Percentiles rank a stretch among this genome's conserved stretches.
Evolutionary conservation across 2,797 vertebrate genomes (phyloP).

Genomic region (Spizella passerina): DNA sequence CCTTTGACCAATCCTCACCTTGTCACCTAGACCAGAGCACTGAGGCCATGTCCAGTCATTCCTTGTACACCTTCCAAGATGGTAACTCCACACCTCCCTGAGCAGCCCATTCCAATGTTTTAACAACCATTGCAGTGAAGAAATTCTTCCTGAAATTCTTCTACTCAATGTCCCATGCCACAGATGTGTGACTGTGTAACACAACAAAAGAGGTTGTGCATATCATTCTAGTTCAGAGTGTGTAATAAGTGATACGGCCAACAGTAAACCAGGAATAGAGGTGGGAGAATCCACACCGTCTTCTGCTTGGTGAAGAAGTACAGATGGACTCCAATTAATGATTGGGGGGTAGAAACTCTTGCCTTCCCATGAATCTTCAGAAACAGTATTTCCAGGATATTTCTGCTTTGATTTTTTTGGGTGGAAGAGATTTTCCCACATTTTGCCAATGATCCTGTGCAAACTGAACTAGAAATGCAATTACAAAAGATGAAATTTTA

Average conservation of each 20-base stretch:
- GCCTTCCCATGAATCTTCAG: not conserved
- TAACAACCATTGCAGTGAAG: not conserved
- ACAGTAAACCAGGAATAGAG: not conserved
- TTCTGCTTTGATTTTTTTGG: not conserved
- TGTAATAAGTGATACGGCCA: not conserved
- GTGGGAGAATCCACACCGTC: not conserved
- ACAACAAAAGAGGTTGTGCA: not conserved
- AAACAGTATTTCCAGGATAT: not conserved
- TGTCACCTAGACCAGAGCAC: not conserved
- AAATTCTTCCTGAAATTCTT: not conserved
- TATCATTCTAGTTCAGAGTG: not conserved
- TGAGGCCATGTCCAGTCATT: not conserved
- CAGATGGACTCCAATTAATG: not conserved
- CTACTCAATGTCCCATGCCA: not conserved
- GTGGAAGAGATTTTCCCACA: not conserved
- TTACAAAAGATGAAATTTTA: not conserved
- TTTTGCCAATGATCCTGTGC: not conserved
- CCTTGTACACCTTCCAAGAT: not conserved
- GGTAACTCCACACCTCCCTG: not conserved
- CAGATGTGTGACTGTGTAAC: no score
- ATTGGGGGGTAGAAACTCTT: not conserved
- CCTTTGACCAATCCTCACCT: not conserved
- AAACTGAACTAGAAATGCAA: not conserved
- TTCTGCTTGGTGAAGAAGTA: not conserved
- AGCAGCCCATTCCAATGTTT: not conserved